Percentiles rank a stretch among this genome's conserved stretches.
These are phyloP conservation scores for cattle (Bos taurus) DNA, from an alignment of 2,113 vertebrate species.

Conservation along the genomic window ARS-UCD2.0 NC_037338.1:102246501-102247000, in stretches of 20 bases:
- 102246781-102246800: background rate
- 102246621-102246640: background rate
- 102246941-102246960: conserved; percentile 76
- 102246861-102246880: background rate
- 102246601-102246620: background rate
- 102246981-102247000: conserved; percentile 77
- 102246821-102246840: conserved; percentile 49
- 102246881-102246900: conserved; percentile 45
- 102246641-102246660: background rate
- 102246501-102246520: background rate
- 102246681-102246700: background rate
- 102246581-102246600: background rate
- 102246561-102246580: background rate
- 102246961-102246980: conserved; percentile 77
- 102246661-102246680: background rate
- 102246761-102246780: background rate
- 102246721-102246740: background rate
- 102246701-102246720: background rate
- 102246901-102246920: conserved; percentile 61
- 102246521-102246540: background rate
- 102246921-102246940: conserved; percentile 68
- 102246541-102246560: background rate
- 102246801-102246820: conserved; percentile 34
- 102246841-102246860: conserved; percentile 43
- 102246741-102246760: background rate